Base-by-base conservation (phyloP, 1,140 invertebrate genomes). In the Forficula auricularia region DNA sequence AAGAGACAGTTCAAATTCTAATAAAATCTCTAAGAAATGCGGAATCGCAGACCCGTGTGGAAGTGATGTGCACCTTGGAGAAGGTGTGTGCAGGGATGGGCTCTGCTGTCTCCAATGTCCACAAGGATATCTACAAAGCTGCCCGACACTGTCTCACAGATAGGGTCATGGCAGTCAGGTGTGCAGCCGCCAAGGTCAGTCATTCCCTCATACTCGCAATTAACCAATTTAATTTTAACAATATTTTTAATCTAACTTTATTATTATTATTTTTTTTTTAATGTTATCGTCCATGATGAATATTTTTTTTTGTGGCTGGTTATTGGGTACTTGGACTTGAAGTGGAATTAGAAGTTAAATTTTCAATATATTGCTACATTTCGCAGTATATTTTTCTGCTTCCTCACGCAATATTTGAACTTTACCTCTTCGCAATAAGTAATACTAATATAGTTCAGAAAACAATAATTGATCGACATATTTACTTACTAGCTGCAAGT, bases 61-160 rank as follows among this genome's bases (percentile, higher is more conserved):
- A 98, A 67, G 96, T 96, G 41, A 94, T 98, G 85, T 71, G 82
- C 45, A 96, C 92, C 2, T 63, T 98, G 45, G 85, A 94, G 60
- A 96, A 95, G 70, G 71, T 86, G 16, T 82, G 79, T 52, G 69
- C 73, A 42, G 89, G 90, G 9, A 84, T 96, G 72, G 89, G 88
- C 31, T 77, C 71, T 16, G 89, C 86, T 30, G 84, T 88, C 34
- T 71, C 71, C 36, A 82, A 80, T 57, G 76, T 85, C 13, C 86
- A 94, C 57, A 92, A 89, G 63, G 86, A 90, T 57, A 83, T 95
- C 50, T 91, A 90, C 58, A 90, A 90, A 69, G 78, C 82, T 42
- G 74, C 81, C 22, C 72, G 80, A 56, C 75, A 80, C 53, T 89
- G 82, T 55, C 64, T 94, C 31, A 80, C 82, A 31, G 91, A 96